Conservation (phyloP, 2,888 invertebrate genomes). For the Pyrocoelia pectoralis region DNA sequence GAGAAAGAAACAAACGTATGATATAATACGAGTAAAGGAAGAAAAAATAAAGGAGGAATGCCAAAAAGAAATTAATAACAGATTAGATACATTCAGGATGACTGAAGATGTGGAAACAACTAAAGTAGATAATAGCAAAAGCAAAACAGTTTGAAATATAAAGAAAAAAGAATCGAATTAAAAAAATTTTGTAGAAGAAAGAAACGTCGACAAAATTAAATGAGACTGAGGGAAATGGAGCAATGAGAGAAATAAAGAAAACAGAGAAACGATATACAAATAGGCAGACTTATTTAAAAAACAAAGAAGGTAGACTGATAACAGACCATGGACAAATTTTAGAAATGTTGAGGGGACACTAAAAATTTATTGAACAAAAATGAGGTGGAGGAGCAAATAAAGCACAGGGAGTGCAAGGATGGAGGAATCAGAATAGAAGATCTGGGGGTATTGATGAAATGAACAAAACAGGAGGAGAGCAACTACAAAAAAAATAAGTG, state of each 20-base stretch:
- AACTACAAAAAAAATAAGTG: constrained; percentile 6
- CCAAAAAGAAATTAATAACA: neutral
- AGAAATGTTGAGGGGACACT: neutral
- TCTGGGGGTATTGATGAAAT: no score
- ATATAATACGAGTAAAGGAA: neutral
- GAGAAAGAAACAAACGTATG: neutral
- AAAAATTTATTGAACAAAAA: neutral
- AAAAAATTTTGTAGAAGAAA: neutral
- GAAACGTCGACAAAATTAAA: neutral
- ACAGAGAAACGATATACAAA: neutral
- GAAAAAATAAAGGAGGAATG: neutral
- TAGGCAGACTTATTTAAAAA: neutral
- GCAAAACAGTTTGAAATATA: neutral
- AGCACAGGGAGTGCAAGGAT: no score
- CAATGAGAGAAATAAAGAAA: no score
- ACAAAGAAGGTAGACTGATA: constrained; percentile 4
- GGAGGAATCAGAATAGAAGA: no score
- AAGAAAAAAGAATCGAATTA: neutral
- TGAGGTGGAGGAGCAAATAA: no score
- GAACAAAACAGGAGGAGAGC: constrained; percentile 4
- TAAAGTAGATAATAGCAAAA: neutral
- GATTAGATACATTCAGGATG: neutral
- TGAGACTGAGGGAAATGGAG: neutral
- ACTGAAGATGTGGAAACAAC: neutral
- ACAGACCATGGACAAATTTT: no score